Conservation (phyloP, 1,140 invertebrate species). For the Platyscapa corneri region DNA sequence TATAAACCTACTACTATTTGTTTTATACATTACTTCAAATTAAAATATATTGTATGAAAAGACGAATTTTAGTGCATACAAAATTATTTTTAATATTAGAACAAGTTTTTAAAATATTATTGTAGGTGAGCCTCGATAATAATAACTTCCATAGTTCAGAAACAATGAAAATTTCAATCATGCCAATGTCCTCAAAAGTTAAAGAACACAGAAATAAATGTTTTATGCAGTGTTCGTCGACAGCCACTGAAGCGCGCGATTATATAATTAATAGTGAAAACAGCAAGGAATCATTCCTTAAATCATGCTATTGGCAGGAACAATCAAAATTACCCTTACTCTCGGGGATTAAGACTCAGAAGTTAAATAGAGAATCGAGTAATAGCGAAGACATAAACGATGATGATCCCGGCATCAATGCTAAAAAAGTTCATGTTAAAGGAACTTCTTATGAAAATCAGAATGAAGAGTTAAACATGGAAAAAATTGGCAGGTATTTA, state of each 20-base stretch:
- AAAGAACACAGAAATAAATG: conserved; percentile 63
- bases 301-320: conserved; percentile 52
- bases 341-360: conserved; percentile 61
- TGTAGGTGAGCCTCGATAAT: conserved; percentile 56
- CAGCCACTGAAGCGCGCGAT: conserved; percentile 15
- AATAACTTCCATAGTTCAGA: conserved; percentile 63
- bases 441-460: conserved; percentile 64
- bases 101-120: background rate
- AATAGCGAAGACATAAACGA: background rate
- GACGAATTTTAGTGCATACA: no score
- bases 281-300: conserved; percentile 51
- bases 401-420: conserved; percentile 46
- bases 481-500: conserved; percentile 37
- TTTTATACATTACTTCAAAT: no score
- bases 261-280: background rate
- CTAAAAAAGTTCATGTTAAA: conserved; percentile 59
- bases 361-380: background rate
- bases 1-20: no score
- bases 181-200: conserved; percentile 64
- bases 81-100: background rate
- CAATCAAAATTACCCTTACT: conserved; percentile 67
- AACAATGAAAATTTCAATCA: conserved; percentile 71
- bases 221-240: conserved; percentile 57
- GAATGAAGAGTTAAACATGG: conserved; percentile 58
- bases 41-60: no score